Evolutionary conservation across 2,113 vertebrate species (phyloP).

Genomic region (Psettodes erumei): DNA sequence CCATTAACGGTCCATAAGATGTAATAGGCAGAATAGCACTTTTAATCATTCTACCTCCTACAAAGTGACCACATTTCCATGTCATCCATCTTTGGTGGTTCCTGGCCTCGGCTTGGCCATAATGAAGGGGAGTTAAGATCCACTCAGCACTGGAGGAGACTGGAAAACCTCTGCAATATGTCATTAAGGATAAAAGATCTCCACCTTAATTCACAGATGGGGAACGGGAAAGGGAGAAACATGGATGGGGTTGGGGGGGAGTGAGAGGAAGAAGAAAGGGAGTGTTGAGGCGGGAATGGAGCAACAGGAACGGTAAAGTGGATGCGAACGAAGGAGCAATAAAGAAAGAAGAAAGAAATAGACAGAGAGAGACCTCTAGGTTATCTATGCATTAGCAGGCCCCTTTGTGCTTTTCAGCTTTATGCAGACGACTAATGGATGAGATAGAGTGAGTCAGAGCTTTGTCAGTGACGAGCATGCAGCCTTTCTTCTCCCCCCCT

Average conservation of each 20-base stretch:
- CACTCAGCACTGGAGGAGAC: constrained; percentile 8
- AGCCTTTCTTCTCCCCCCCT: constrained; percentile 64
- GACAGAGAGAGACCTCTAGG: constrained; percentile 59
- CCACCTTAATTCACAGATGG: constrained; percentile 12
- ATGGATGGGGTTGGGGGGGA: not conserved
- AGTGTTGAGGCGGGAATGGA: not conserved
- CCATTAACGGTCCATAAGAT: constrained; percentile 53
- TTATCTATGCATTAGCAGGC: constrained; percentile 76
- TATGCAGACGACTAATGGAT: constrained; percentile 73
- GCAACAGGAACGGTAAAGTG: constrained; percentile 26
- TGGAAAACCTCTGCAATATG: constrained; percentile 26
- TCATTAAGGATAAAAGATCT: constrained; percentile 33
- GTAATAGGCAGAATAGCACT: constrained; percentile 40
- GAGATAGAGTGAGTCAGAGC: constrained; percentile 73
- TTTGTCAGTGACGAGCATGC: constrained; percentile 43
- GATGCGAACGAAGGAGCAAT: constrained; percentile 24
- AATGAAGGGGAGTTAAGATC: constrained; percentile 36
- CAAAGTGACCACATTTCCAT: constrained; percentile 34
- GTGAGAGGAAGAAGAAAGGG: constrained; percentile 1
- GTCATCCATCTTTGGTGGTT: constrained; percentile 36
- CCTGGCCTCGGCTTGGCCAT: constrained; percentile 14
- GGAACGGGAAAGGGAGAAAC: not conserved
- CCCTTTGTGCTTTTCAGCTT: constrained; percentile 65
- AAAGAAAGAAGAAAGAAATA: constrained; percentile 18
- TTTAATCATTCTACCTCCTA: constrained; percentile 40